Evolutionary conservation across 2,888 invertebrate genomes (phyloP).

Genomic region (Xestia c-nigrum): DNA sequence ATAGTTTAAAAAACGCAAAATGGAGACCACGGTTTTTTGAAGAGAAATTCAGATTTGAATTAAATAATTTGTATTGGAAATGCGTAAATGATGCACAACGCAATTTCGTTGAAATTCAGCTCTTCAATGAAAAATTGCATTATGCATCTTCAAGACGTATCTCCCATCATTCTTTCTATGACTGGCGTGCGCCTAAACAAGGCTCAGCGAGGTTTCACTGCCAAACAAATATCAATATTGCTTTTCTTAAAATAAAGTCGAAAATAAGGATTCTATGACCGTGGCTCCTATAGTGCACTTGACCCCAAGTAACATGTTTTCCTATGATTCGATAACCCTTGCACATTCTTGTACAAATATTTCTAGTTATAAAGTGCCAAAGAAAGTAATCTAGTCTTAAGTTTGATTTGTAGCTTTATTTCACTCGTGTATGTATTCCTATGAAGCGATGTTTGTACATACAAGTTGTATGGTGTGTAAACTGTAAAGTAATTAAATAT

Average conservation of each 20-base stretch:
- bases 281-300: conserved; percentile 9
- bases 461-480: conserved; percentile 63
- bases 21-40: background rate
- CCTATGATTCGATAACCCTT: conserved; percentile 12
- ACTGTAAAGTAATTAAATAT: conserved; percentile 60
- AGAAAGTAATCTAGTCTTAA: conserved; percentile 43
- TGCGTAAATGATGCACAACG: background rate
- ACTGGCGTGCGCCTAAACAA: background rate
- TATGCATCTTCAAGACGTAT: background rate
- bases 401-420: conserved; percentile 40
- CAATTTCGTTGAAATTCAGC: conserved; percentile 47
- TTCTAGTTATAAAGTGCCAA: conserved; percentile 67
- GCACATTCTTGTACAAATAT: conserved; percentile 39
- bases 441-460: conserved; percentile 55
- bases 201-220: background rate
- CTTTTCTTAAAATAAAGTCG: background rate
- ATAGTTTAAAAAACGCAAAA: conserved; percentile 18
- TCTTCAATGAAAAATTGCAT: conserved; percentile 26
- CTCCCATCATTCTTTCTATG: background rate
- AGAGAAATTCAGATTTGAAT: background rate
- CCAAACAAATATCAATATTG: background rate
- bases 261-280: background rate
- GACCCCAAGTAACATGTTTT: background rate
- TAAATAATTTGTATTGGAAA: background rate
- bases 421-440: conserved; percentile 40